Percentiles rank a stretch among this genome's conserved stretches.
Conservation (phyloP, 2,797 vertebrate species). For the Thaleichthys pacificus region DNA sequence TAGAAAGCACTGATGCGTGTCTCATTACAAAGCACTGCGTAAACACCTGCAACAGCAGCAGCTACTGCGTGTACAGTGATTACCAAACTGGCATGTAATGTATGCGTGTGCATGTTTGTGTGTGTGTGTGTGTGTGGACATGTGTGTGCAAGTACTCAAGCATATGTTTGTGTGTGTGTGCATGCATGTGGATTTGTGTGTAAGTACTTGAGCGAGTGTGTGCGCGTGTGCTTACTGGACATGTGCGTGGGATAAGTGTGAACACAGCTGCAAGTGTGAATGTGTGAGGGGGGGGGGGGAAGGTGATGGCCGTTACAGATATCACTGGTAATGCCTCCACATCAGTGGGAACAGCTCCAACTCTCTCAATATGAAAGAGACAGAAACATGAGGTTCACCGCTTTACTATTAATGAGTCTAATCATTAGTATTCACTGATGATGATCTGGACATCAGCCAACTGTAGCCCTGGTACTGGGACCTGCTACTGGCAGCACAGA, state of each 20-base stretch:
- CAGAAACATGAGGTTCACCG: constrained; percentile 7
- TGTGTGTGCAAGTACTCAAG: neutral
- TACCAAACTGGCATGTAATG: neutral
- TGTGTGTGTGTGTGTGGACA: neutral
- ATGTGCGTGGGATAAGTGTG: too few relatives aligned
- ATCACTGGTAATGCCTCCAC: constrained; percentile 39
- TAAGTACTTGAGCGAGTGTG: neutral
- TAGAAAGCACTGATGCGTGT: neutral
- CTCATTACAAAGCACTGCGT: too few relatives aligned
- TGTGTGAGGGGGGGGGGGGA: neutral
- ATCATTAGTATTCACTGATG: neutral
- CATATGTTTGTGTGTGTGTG: neutral
- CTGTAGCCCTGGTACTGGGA: neutral
- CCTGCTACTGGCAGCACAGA: neutral
- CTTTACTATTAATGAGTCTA: constrained; percentile 6
- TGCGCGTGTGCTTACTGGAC: too few relatives aligned
- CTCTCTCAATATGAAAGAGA: constrained; percentile 28
- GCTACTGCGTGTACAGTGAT: neutral
- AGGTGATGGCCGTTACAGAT: constrained; percentile 49
- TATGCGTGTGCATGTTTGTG: neutral
- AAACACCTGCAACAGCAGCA: too few relatives aligned
- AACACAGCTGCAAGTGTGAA: too few relatives aligned
- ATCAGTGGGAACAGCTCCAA: neutral
- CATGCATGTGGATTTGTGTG: constrained; percentile 27
- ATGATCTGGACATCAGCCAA: neutral